phyloP scores from a whole-genome alignment of 1,140 invertebrate species.

The Araneus ventricosus region DNA sequence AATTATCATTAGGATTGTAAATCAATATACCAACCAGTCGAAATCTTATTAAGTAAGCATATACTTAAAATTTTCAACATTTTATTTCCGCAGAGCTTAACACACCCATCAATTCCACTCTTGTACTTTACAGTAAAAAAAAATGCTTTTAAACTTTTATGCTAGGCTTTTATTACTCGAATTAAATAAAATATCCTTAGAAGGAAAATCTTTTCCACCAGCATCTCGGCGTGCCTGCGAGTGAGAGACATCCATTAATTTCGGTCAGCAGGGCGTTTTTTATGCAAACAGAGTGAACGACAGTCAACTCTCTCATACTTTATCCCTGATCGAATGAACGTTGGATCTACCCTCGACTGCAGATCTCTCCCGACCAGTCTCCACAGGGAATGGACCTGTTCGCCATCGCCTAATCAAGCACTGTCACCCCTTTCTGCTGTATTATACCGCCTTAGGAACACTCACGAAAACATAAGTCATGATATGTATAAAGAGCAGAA shows the following conservation, averaged over 20 bases:
- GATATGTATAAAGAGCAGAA: not conserved
- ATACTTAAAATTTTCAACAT: no score
- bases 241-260: not conserved
- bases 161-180: no score
- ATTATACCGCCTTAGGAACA: not conserved
- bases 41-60: no score
- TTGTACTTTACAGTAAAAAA: no score
- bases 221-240: not conserved
- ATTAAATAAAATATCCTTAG: no score
- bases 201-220: no score
- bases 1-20: no score
- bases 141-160: no score
- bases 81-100: no score
- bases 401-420: not conserved
- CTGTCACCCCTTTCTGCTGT: not conserved
- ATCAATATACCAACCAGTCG: no score
- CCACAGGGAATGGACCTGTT: not conserved
- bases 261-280: not conserved
- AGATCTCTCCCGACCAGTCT: not conserved
- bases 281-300: conserved; percentile 12
- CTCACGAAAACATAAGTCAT: not conserved
- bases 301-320: not conserved
- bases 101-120: no score
- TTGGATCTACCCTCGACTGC: not conserved
- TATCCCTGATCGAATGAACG: not conserved